These are phyloP conservation scores for Zygogramma bicolorata DNA, from an alignment of 2,888 invertebrate genomes.

Conservation along the genomic window DNA sequence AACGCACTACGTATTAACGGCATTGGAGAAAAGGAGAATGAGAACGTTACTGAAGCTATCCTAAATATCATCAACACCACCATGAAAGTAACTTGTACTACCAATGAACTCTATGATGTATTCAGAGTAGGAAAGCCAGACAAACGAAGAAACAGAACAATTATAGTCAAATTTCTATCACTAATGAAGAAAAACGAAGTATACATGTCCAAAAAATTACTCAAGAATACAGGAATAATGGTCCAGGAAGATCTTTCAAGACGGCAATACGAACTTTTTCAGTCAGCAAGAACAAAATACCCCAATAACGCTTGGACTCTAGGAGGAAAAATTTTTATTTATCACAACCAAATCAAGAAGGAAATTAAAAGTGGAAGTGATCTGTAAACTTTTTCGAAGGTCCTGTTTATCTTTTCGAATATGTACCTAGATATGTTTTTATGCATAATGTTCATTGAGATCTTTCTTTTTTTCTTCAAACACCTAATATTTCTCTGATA, in stretches of 20 bases:
- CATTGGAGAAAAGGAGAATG: no score
- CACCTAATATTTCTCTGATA: no score
- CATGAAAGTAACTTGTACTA: no score
- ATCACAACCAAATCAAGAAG: neutral
- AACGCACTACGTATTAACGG: no score
- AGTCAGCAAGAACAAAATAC: neutral
- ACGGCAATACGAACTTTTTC: neutral
- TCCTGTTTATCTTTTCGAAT: no score
- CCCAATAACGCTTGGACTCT: neutral
- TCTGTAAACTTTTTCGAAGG: neutral
- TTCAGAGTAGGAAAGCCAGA: no score
- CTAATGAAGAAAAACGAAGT: constrained; percentile 1
- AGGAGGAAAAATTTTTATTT: neutral
- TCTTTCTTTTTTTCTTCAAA: no score
- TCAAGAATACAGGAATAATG: neutral
- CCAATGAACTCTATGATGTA: no score
- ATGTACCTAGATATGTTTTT: neutral
- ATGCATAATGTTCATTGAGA: no score
- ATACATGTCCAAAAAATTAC: neutral
- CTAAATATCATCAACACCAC: no score
- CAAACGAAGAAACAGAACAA: neutral
- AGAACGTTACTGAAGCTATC: no score
- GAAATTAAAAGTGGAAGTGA: neutral
- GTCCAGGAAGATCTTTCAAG: neutral
- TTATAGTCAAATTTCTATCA: neutral